phyloP scores from a whole-genome alignment of 2,797 vertebrate genomes.

The Enteromius fasciolatus region DNA sequence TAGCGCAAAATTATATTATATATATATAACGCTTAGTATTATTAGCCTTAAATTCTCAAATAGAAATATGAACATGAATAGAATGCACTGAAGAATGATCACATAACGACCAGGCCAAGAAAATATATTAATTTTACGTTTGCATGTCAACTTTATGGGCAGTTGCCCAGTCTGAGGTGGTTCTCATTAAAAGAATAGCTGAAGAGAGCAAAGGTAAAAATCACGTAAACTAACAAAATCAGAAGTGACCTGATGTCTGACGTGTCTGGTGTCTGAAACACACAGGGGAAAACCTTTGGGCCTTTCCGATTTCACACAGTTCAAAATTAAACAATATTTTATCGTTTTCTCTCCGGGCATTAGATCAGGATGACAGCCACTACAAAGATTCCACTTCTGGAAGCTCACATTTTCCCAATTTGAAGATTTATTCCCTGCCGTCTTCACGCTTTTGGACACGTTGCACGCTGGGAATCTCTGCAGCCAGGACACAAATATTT shows the following conservation, averaged over 20 bases:
- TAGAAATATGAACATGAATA: neutral
- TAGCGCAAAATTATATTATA: too few species aligned
- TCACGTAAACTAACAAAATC: constrained; percentile 6
- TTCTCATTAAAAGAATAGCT: neutral
- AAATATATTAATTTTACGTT: neutral
- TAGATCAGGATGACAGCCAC: constrained; percentile 29
- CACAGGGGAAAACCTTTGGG: constrained; percentile 26
- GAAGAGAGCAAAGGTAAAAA: neutral
- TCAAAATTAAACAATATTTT: constrained; percentile 36
- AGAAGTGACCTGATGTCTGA: constrained; percentile 7
- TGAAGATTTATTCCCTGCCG: constrained; percentile 27
- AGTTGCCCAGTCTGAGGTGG: neutral
- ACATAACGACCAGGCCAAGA: neutral
- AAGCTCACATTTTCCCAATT: constrained; percentile 42
- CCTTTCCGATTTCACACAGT: constrained; percentile 32
- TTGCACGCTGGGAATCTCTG: constrained; percentile 32
- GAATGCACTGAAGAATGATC: neutral
- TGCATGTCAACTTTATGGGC: neutral
- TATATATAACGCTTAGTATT: neutral
- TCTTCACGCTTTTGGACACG: constrained; percentile 24
- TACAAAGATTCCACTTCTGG: constrained; percentile 37
- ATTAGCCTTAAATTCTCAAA: neutral
- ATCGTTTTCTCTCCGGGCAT: constrained; percentile 21
- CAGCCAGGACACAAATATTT: constrained; percentile 44
- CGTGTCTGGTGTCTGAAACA: constrained; percentile 6